phyloP scores from a whole-genome alignment of 2,113 vertebrate species.

The Thomomys bottae region DNA sequence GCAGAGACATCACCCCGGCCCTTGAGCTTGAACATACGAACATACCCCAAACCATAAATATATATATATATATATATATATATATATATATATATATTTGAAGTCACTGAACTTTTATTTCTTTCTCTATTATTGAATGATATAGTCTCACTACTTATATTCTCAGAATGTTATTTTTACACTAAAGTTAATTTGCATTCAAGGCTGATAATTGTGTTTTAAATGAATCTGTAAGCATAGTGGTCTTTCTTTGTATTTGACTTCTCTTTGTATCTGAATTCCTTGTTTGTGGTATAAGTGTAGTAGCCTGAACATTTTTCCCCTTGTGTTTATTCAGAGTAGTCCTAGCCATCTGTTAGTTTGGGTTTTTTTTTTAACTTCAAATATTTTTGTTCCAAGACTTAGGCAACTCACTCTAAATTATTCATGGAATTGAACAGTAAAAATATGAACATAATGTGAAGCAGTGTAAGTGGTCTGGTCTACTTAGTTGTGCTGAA shows the following conservation, averaged over 20 bases:
- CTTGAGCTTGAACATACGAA: too few species aligned
- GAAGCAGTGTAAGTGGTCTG: neutral
- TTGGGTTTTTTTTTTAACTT: constrained; percentile 17
- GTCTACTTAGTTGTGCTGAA: constrained; percentile 51
- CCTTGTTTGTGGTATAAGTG: constrained; percentile 49
- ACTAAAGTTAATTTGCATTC: constrained; percentile 29
- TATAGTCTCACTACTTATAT: neutral
- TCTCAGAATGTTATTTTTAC: constrained; percentile 52
- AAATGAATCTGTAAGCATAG: constrained; percentile 36
- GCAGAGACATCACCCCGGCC: too few species aligned
- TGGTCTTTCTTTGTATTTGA: constrained; percentile 30
- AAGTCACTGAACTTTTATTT: constrained; percentile 3
- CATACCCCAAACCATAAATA: too few species aligned
- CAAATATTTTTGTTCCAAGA: constrained; percentile 64
- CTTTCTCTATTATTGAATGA: constrained; percentile 29
- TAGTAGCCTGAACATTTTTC: constrained; percentile 44
- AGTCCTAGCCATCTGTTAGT: constrained; percentile 41
- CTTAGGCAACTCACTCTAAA: constrained; percentile 45
- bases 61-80: too few species aligned
- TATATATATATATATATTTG: neutral
- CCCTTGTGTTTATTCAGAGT: constrained; percentile 62
- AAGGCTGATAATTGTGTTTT: constrained; percentile 57
- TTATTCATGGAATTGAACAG: constrained; percentile 54
- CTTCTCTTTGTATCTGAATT: constrained; percentile 50
- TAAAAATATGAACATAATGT: constrained; percentile 13